These are phyloP conservation scores for Orthosia incerta DNA, from an alignment of 2,888 invertebrate genomes.

Conservation along the genomic window DNA sequence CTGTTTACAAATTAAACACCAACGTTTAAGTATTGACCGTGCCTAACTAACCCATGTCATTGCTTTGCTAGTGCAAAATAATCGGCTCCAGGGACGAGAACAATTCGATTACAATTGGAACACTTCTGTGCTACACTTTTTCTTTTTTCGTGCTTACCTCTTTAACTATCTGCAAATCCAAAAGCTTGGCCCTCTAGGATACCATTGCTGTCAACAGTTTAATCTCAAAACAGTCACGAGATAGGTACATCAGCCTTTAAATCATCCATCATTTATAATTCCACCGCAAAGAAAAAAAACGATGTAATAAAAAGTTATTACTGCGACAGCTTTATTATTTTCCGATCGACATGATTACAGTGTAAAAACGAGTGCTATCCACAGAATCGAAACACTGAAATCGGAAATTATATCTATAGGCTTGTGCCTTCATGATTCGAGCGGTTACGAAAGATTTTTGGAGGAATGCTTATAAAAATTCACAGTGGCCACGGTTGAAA, in stretches of 20 bases:
- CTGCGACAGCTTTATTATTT: slow-evolving; percentile 37
- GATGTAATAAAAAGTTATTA: slow-evolving; percentile 41
- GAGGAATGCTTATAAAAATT: slow-evolving; percentile 50
- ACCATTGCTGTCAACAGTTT: background rate
- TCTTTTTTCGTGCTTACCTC: background rate
- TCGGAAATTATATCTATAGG: slow-evolving; percentile 22
- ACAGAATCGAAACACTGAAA: slow-evolving; percentile 23
- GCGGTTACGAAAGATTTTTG: slow-evolving; percentile 30
- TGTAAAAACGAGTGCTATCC: slow-evolving; percentile 37
- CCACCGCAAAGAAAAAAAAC: slow-evolving; percentile 21
- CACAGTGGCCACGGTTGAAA: slow-evolving; percentile 42
- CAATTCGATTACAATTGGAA: background rate
- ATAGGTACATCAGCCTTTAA: slow-evolving; percentile 8
- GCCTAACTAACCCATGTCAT: slow-evolving; percentile 37
- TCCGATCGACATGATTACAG: slow-evolving; percentile 40
- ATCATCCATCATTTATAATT: slow-evolving; percentile 21
- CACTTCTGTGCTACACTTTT: background rate
- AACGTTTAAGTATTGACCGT: slow-evolving; percentile 46
- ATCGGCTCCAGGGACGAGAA: background rate
- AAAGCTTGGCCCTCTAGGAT: background rate
- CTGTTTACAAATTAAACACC: slow-evolving; percentile 53
- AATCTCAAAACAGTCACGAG: background rate
- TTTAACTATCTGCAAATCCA: background rate
- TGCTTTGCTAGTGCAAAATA: slow-evolving; percentile 52
- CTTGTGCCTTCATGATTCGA: slow-evolving; percentile 12